Evolutionary conservation across 2,113 vertebrate genomes (phyloP).

Genomic region (Crotalus tigris): DNA sequence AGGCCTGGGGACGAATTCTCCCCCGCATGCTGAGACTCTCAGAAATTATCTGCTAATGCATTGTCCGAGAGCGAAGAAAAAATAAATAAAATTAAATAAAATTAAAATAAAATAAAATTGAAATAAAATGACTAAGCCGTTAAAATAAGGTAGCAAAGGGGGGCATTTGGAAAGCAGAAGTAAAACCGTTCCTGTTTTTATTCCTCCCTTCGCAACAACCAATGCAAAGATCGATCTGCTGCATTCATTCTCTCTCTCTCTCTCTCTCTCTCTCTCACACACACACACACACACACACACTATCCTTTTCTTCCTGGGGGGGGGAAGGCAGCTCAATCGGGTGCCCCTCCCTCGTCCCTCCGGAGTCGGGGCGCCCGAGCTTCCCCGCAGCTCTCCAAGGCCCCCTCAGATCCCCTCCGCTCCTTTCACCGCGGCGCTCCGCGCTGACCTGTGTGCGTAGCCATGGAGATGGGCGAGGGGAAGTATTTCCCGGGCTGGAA

Average conservation of each 20-base stretch:
- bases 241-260: not conserved
- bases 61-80: not conserved
- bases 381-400: not conserved
- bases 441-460: constrained; percentile 92
- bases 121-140: not conserved
- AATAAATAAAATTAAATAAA: not conserved
- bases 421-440: not conserved
- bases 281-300: not conserved
- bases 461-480: constrained; percentile 91
- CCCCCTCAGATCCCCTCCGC: not conserved
- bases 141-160: not conserved
- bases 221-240: not conserved
- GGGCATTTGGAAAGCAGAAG: not conserved
- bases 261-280: not conserved
- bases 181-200: not conserved
- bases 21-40: not conserved
- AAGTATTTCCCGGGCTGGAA: constrained; percentile 95
- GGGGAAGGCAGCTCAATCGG: not conserved
- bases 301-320: not conserved
- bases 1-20: not conserved
- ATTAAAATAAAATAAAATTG: not conserved
- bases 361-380: not conserved
- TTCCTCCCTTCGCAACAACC: not conserved
- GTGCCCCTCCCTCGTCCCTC: not conserved
- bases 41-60: not conserved